Evolutionary conservation across 2,113 vertebrate genomes (phyloP), one percentile per base, ranked within the genome.

Genomic region (Loxodonta africana): DNA sequence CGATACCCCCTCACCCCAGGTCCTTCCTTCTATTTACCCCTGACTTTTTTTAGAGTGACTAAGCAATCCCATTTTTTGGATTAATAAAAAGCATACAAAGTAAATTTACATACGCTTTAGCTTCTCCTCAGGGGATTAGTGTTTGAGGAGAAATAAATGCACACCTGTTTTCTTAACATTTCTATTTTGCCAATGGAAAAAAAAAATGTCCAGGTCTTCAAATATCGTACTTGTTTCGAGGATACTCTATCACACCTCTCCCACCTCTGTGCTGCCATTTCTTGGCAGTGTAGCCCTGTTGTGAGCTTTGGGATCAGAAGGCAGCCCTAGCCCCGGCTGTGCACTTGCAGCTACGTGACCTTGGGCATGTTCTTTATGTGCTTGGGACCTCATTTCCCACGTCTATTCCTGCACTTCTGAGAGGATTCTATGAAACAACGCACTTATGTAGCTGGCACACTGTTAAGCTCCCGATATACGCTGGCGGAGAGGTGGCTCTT

Each of bases 61-160:
- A 14, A 51, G 77, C 86, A 83, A 89, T 71, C 83, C 44, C 8
- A 12, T 6, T 74, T 78, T 41, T 20, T 78, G 30, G 3, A 28
- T 91, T 85, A 76, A 93, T 51, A 60, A 78, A 60, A 90, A 83
- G 44, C 44, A 93, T 30, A 71, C 30, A 46, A 60, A 84, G 23
- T 37, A 83, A 60, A 28, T 41, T 26, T 74, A 51, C 1, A n/a
- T 10, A 20, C 12, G 37, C 25, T 95, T 83, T 17, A 74, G 76
- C 25, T 83, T 90, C 57, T 83, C 28, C 76, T 92, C 8, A 83
- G 44, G 60, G 84, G 48, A 94, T 62, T 1, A 57, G 10, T 53
- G 51, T 63, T 26, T 69, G 14, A 81, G 63, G 6, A 73, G 20
- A 12, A 10, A 76, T 46, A 89, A 80, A 73, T 0, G 25, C 15